phyloP scores from a whole-genome alignment of 2,797 vertebrate genomes.

The Hirundo rustica region DNA sequence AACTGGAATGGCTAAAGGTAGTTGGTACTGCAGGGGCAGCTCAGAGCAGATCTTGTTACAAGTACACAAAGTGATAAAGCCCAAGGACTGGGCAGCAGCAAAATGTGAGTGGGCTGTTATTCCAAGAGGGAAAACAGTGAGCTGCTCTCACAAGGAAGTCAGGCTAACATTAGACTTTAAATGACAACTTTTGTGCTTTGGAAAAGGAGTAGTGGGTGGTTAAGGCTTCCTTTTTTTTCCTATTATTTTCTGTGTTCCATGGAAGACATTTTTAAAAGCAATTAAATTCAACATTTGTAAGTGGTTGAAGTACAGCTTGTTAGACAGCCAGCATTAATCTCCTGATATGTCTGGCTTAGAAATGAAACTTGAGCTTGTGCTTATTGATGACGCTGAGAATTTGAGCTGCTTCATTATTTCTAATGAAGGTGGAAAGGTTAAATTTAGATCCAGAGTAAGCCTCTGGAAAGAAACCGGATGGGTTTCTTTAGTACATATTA shows the following conservation, averaged over 20 bases:
- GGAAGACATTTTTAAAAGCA: not conserved
- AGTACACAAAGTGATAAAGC: not conserved
- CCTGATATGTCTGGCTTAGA: not conserved
- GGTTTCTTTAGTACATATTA: not conserved
- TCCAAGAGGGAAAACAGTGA: not conserved
- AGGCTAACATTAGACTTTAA: not conserved
- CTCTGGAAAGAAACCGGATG: not conserved
- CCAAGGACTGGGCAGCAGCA: not conserved
- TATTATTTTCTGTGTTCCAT: not conserved
- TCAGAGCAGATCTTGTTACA: not conserved
- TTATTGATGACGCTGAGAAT: not conserved
- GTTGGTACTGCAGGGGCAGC: not conserved
- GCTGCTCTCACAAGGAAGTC: not conserved
- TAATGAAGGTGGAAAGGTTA: conserved; percentile 13
- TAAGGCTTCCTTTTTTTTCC: not conserved
- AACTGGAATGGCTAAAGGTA: not conserved
- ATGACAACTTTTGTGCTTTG: not conserved
- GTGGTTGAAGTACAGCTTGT: not conserved
- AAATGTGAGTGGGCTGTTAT: not conserved
- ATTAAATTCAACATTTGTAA: not conserved
- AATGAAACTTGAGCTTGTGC: not conserved
- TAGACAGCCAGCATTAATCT: not conserved
- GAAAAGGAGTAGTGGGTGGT: not conserved
- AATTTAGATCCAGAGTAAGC: not conserved
- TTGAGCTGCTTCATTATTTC: not conserved